These are phyloP conservation scores for Indri indri DNA, from an alignment of 2,113 vertebrate species.

Conservation along the genomic window DNA sequence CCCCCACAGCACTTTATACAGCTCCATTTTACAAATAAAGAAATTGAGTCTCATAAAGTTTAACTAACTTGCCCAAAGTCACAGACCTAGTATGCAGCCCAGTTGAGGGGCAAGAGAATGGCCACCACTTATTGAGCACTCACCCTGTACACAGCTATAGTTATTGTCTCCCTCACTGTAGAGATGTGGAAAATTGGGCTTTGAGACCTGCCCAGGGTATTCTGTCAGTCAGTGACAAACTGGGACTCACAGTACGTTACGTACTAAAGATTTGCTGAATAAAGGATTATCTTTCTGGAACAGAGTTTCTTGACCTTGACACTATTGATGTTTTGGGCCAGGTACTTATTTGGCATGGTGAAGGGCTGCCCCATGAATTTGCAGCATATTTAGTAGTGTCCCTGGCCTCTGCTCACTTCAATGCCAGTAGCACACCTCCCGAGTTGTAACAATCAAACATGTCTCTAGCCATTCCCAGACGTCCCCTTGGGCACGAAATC, in stretches of 20 bases:
- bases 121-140: neutral
- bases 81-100: neutral
- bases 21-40: neutral
- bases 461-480: neutral
- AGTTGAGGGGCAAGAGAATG: neutral
- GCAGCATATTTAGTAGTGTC: neutral
- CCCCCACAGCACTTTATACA: neutral
- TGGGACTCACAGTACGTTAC: neutral
- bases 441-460: neutral
- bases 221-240: neutral
- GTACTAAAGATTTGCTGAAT: neutral
- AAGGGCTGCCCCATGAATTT: neutral
- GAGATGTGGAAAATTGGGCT: neutral
- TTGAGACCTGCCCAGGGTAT: neutral
- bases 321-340: neutral
- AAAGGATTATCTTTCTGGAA: neutral
- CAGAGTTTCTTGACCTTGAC: neutral
- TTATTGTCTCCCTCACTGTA: neutral
- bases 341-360: neutral
- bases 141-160: neutral
- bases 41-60: neutral
- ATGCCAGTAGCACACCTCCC: neutral
- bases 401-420: neutral
- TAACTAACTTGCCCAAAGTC: neutral
- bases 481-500: neutral